A percentile compares a stretch with the other conserved stretches of the same genome.
These are phyloP conservation scores for Drosophila leontia DNA, from an alignment of 1,140 invertebrate species.

Conservation along the genomic window DNA sequence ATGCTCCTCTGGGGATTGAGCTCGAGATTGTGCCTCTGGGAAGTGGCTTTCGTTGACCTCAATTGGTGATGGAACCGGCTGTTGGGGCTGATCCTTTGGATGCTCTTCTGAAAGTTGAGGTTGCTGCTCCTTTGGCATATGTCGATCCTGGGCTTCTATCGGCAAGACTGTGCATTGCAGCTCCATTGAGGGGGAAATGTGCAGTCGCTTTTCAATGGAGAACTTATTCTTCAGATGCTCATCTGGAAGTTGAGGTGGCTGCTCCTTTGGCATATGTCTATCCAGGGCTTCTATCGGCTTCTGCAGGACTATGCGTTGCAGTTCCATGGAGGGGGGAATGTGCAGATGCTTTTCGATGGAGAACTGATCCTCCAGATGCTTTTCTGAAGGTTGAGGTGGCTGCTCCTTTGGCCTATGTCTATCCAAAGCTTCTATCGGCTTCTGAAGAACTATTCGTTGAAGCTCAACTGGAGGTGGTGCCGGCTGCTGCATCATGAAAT, in stretches of 20 bases:
- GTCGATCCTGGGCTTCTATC: too few relatives aligned
- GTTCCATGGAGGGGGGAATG: slow-evolving; percentile 1
- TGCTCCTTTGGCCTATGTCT: neutral
- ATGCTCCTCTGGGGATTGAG: neutral
- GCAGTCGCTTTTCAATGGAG: too few relatives aligned
- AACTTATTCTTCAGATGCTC: too few relatives aligned
- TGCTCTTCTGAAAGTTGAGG: too few relatives aligned
- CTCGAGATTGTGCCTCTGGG: neutral
- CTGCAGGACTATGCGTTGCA: neutral
- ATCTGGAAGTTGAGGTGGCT: too few relatives aligned
- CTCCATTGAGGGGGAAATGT: neutral
- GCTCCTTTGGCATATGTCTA: too few relatives aligned
- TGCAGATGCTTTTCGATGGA: neutral
- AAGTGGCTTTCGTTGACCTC: neutral
- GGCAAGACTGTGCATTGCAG: neutral
- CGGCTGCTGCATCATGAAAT: neutral
- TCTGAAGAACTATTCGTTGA: neutral
- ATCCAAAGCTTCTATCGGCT: neutral
- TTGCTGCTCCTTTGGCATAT: too few relatives aligned
- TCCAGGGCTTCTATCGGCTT: neutral
- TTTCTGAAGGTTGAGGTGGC: neutral
- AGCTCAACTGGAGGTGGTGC: neutral
- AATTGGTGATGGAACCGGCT: neutral
- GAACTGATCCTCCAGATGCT: neutral
- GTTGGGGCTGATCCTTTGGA: neutral